A percentile compares a stretch with the other conserved stretches of the same genome.
Evolutionary conservation across 2,888 invertebrate species (phyloP).

Genomic region (Folsomia manolachei): DNA sequence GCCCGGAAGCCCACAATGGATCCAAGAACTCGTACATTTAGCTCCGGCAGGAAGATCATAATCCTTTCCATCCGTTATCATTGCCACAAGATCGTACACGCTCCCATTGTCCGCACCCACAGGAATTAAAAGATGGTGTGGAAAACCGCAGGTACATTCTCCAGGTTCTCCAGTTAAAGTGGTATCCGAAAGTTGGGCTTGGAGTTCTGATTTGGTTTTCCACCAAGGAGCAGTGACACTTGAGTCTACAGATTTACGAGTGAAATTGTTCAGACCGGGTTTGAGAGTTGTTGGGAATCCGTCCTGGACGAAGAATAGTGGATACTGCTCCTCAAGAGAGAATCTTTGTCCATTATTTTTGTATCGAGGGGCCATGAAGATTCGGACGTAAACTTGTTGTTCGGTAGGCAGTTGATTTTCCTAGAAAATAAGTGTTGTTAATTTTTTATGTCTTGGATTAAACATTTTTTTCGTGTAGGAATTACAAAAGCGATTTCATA

Average conservation of each 20-base stretch:
- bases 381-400: slow-evolving; percentile 2
- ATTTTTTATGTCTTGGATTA: neutral
- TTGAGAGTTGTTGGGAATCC: slow-evolving; percentile 54
- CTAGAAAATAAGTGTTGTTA: neutral
- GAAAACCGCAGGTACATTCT: neutral
- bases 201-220: neutral
- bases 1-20: neutral
- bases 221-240: slow-evolving; percentile 77
- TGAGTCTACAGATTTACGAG: slow-evolving; percentile 67
- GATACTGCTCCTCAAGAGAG: slow-evolving; percentile 1
- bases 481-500: neutral
- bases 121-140: neutral
- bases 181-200: no score
- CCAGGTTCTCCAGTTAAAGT: neutral
- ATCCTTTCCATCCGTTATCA: neutral
- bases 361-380: slow-evolving; percentile 22
- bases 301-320: slow-evolving; percentile 21
- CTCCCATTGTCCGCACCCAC: neutral
- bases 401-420: neutral
- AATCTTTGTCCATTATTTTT: slow-evolving; percentile 16
- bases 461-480: neutral
- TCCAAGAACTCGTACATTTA: neutral
- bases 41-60: neutral
- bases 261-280: slow-evolving; percentile 61
- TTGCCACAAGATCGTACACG: neutral